These are phyloP conservation scores for Drosophila carrolli DNA, from an alignment of 1,140 invertebrate genomes.

Conservation along the genomic window DNA sequence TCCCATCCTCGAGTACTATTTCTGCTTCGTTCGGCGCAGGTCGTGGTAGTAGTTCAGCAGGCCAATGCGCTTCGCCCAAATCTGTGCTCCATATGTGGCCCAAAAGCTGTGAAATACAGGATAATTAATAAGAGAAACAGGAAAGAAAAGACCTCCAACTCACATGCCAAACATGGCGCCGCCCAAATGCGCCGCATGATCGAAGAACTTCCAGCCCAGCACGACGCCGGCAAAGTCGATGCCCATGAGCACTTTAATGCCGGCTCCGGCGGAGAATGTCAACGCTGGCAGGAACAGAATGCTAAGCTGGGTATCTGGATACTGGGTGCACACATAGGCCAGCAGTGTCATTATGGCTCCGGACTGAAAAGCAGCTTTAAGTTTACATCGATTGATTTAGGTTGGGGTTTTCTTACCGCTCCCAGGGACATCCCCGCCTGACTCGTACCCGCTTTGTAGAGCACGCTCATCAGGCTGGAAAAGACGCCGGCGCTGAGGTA, in stretches of 20 bases:
- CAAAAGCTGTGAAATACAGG: slow-evolving; percentile 57
- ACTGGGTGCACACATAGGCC: slow-evolving; percentile 93
- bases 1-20: slow-evolving; percentile 35
- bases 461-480: slow-evolving; percentile 93
- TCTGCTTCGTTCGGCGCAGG: slow-evolving; percentile 76
- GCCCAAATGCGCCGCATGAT: slow-evolving; percentile 99
- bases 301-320: slow-evolving; percentile 93
- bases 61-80: slow-evolving; percentile 77
- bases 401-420: slow-evolving; percentile 89
- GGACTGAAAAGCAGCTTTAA: slow-evolving; percentile 88
- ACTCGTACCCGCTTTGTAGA: slow-evolving; percentile 90
- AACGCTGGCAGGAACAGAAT: slow-evolving; percentile 96
- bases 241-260: slow-evolving; percentile 93
- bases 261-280: slow-evolving; percentile 93
- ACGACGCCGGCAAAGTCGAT: slow-evolving; percentile 93
- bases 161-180: slow-evolving; percentile 96
- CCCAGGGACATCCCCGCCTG: slow-evolving; percentile 92
- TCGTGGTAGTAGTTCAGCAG: slow-evolving; percentile 79
- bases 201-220: slow-evolving; percentile 96
- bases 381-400: slow-evolving; percentile 9
- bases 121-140: not conserved
- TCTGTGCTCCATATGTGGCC: slow-evolving; percentile 72
- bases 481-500: slow-evolving; percentile 95
- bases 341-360: slow-evolving; percentile 97
- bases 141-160: slow-evolving; percentile 21